A percentile compares a stretch with the other conserved stretches of the same genome.
These are phyloP conservation scores for Drosophila teissieri DNA, from an alignment of 1,140 invertebrate species.

Conservation along the genomic window DNA sequence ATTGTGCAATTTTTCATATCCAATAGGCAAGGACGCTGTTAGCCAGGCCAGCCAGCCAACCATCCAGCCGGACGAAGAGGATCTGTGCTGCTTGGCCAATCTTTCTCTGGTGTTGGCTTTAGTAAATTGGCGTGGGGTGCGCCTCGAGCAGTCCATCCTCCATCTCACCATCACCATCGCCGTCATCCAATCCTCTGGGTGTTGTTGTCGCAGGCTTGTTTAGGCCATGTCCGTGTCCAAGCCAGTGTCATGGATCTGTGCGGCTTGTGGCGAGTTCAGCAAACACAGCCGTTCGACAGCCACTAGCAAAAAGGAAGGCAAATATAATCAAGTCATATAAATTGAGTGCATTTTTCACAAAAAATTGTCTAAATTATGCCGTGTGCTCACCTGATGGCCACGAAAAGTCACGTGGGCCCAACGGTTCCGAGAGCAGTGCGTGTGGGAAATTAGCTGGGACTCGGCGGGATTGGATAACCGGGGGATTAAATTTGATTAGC, in stretches of 20 bases:
- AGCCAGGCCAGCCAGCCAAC: neutral
- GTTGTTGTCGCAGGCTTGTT: conserved; percentile 59
- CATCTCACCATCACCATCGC: neutral
- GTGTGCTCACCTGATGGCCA: conserved; percentile 36
- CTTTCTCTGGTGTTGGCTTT: conserved; percentile 75
- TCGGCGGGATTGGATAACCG: neutral
- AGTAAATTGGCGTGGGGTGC: conserved; percentile 81
- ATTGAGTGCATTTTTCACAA: conserved; percentile 82
- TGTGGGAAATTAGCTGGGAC: conserved; percentile 28
- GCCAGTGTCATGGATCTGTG: conserved; percentile 59
- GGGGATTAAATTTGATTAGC: neutral
- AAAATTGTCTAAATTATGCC: conserved; percentile 80
- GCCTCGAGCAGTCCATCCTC: conserved; percentile 55
- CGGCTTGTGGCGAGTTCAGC: conserved; percentile 60
- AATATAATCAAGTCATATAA: conserved; percentile 83
- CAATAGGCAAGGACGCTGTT: conserved; percentile 22
- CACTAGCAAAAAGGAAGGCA: conserved; percentile 45
- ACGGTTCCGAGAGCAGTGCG: conserved; percentile 30
- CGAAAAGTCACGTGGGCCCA: conserved; percentile 15
- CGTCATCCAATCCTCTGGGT: conserved; percentile 30
- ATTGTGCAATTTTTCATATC: conserved; percentile 76
- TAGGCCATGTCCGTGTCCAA: conserved; percentile 47
- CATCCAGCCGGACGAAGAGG: neutral
- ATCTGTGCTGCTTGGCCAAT: conserved; percentile 34
- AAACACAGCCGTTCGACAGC: conserved; percentile 61